Percentiles rank a stretch among this genome's conserved stretches.
These are phyloP conservation scores for Anthrax anthrax DNA, from an alignment of 2,888 invertebrate genomes.

Conservation along the genomic window DNA sequence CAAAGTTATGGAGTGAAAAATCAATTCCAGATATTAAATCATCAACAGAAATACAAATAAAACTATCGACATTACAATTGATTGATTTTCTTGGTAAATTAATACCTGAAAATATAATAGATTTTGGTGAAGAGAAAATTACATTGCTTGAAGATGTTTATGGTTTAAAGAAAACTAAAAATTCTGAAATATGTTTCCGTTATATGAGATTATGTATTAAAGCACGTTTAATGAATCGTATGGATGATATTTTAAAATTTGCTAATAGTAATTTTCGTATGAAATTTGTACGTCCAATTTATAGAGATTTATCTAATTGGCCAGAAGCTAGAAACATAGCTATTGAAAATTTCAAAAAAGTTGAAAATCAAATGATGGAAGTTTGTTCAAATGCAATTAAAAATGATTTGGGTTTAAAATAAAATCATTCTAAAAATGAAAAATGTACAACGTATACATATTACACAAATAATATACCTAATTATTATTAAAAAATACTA, in stretches of 20 bases:
- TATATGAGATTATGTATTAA: constrained; percentile 69
- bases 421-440: too few species aligned
- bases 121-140: constrained; percentile 41
- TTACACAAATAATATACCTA: too few species aligned
- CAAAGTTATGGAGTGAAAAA: constrained; percentile 42
- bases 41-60: constrained; percentile 37
- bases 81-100: constrained; percentile 54
- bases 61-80: constrained; percentile 48
- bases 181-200: constrained; percentile 65
- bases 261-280: constrained; percentile 75
- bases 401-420: constrained; percentile 48
- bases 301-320: constrained; percentile 73
- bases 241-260: constrained; percentile 58
- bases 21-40: constrained; percentile 35
- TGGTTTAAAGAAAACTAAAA: constrained; percentile 47
- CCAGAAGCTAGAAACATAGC: constrained; percentile 50
- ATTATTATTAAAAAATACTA: too few species aligned
- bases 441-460: too few species aligned
- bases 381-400: constrained; percentile 58
- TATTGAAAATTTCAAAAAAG: constrained; percentile 54
- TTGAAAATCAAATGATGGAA: constrained; percentile 69
- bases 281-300: constrained; percentile 82
- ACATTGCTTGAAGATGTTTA: constrained; percentile 46
- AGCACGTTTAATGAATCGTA: constrained; percentile 49
- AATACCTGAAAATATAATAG: constrained; percentile 34